A percentile compares a stretch with the other conserved stretches of the same genome.
Conservation (phyloP, 1,140 invertebrate species). For the Agrilus planipennis region DNA sequence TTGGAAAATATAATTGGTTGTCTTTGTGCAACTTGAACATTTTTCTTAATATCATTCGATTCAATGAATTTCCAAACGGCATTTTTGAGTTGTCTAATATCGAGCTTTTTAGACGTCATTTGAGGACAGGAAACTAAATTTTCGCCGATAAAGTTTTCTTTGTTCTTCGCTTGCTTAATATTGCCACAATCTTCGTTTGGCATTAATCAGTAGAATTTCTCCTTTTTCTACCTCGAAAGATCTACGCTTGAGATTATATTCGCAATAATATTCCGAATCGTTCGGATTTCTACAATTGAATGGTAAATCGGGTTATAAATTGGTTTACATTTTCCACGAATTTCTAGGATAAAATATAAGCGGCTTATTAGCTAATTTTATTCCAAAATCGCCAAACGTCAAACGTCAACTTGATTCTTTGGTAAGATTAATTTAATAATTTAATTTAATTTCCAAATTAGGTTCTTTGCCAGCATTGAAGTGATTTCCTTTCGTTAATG, state of each 20-base stretch:
- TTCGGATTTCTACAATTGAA: conserved; percentile 26
- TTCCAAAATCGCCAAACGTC: too few relatives aligned
- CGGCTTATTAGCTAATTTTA: too few relatives aligned
- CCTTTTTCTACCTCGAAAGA: conserved; percentile 11
- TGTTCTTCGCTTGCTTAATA: conserved; percentile 26
- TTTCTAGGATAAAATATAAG: too few relatives aligned
- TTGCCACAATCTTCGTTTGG: conserved; percentile 36
- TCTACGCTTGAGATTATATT: conserved; percentile 15
- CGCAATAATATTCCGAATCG: conserved; percentile 21
- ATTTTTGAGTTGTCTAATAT: conserved; percentile 64
- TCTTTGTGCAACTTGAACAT: conserved; percentile 17
- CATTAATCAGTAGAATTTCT: too few relatives aligned
- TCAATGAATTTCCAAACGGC: conserved; percentile 48
- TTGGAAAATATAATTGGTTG: conserved; percentile 37
- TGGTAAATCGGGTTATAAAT: conserved; percentile 30
- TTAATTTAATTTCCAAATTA: too few relatives aligned
- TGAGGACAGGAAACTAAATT: conserved; percentile 48
- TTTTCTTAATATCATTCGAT: not conserved
- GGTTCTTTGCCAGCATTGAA: too few relatives aligned
- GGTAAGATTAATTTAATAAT: too few relatives aligned
- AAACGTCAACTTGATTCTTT: too few relatives aligned
- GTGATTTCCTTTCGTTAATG: too few relatives aligned
- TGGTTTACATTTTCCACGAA: conserved; percentile 24
- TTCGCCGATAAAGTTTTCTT: conserved; percentile 33
- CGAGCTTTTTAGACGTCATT: conserved; percentile 64